Evolutionary conservation across 2,888 invertebrate species (phyloP), one percentile per base, ranked within the genome.

Genomic region (Ceratothoa steindachneri): DNA sequence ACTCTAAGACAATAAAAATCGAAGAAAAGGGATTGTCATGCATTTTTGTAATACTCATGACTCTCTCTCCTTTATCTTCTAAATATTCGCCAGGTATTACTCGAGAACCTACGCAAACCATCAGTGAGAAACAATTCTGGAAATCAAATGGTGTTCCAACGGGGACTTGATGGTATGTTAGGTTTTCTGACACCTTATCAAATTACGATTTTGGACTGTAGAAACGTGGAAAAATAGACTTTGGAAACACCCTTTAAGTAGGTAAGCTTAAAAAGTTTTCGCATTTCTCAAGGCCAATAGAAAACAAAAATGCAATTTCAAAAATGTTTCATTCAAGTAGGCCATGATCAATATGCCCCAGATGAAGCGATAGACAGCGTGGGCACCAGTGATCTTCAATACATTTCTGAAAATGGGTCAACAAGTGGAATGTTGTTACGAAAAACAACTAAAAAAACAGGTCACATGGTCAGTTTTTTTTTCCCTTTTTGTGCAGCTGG

Each of bases 201-300:
- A 67, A 67, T 67, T 31, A 31, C 30, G 27, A 30, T 67, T 67
- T 30, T 67, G 67, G 41, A 29, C 41, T 67, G 41, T 31, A 30
- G 67, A 78, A 78, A 78, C 72, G 77, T 78, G 77, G 72, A 78
- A 78, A 78, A 78, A 78, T 78, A 78, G 77, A 78, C 77, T 78
- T 78, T 78, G 67, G 74, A 77, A n/a, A 74, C 68, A 67, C 73
- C 69, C 72, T 74, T 67, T 71, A 72, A 69, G 72, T 76, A 73
- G 70, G 71, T 70, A 76, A 67, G 71, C 72, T 72, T 72, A 41
- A 41, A 41, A 41, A 41, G 41, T 41, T 41, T 41, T 41, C 60
- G 19, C 27, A 60, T 60, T 24, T 60, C 19, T 51, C 60, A 60
- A 72, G 73, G 74, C 77, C 71, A 72, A 71, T 72, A 74, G 53